Evolutionary conservation across 2,113 vertebrate species (phyloP).

Genomic region (Pagrus major): DNA sequence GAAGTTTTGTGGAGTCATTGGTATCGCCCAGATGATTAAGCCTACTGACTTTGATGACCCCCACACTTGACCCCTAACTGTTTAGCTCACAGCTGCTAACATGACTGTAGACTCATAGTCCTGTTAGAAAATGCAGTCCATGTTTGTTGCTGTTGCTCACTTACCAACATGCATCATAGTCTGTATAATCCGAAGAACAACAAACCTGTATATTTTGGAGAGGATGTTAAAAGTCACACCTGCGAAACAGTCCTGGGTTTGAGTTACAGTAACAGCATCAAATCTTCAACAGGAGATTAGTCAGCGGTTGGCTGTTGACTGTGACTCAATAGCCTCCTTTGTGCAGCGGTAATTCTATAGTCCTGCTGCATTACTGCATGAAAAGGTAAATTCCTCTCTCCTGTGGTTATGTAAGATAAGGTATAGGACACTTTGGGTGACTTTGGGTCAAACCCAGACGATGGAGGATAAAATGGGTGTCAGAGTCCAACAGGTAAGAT

Average conservation of each 20-base stretch:
- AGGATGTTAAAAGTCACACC: conserved; percentile 7
- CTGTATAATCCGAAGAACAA: background rate
- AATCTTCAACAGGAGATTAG: conserved; percentile 46
- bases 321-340: background rate
- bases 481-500: background rate
- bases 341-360: conserved; percentile 43
- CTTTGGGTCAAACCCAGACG: background rate
- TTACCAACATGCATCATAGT: background rate
- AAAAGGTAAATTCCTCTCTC: conserved; percentile 12
- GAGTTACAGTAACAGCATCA: conserved; percentile 29
- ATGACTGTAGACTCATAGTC: background rate
- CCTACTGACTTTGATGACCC: background rate
- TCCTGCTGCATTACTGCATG: background rate
- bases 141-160: background rate
- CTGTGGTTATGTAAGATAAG: conserved; percentile 14
- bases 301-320: conserved; percentile 1
- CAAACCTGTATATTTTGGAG: background rate
- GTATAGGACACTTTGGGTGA: background rate
- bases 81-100: background rate
- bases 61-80: too few species aligned
- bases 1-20: background rate
- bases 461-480: background rate
- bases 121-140: background rate
- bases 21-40: background rate
- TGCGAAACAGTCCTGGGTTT: background rate